A percentile compares a stretch with the other conserved stretches of the same genome.
These are phyloP conservation scores for Panzeria rudis DNA, from an alignment of 2,888 invertebrate species.

Conservation along the genomic window DNA sequence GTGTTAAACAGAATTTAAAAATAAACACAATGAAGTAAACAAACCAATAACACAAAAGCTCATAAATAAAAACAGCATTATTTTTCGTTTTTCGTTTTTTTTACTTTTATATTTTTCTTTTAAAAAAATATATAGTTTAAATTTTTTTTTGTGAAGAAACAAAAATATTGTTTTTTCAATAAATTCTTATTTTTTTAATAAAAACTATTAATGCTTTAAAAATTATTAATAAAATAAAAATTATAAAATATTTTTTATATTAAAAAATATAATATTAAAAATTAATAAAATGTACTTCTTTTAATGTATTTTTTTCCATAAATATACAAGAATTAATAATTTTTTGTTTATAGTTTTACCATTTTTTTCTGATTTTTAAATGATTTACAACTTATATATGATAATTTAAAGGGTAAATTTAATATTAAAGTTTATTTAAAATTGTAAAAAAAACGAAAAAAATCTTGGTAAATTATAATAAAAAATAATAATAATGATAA, in stretches of 20 bases:
- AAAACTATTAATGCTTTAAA: slow-evolving; percentile 69
- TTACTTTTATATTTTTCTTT: slow-evolving; percentile 70
- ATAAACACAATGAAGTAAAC: slow-evolving; percentile 49
- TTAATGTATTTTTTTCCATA: slow-evolving; percentile 55
- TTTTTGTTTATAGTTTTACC: slow-evolving; percentile 47
- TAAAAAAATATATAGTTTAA: slow-evolving; percentile 69
- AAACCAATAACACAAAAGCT: slow-evolving; percentile 69
- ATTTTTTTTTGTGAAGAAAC: slow-evolving; percentile 65
- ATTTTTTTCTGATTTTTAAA: slow-evolving; percentile 62
- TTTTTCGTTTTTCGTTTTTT: slow-evolving; percentile 73
- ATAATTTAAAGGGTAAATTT: slow-evolving; percentile 63
- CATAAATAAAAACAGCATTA: slow-evolving; percentile 74
- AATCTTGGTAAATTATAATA: slow-evolving; percentile 41
- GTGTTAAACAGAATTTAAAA: slow-evolving; percentile 8
- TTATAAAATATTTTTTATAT: slow-evolving; percentile 72
- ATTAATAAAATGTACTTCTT: slow-evolving; percentile 62
- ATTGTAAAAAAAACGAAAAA: slow-evolving; percentile 74
- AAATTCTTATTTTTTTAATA: slow-evolving; percentile 67
- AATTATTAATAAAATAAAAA: slow-evolving; percentile 68
- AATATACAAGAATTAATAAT: slow-evolving; percentile 69
- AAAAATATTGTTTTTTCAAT: slow-evolving; percentile 64
- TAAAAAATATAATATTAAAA: slow-evolving; percentile 70
- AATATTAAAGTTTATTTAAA: slow-evolving; percentile 75
- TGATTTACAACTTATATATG: slow-evolving; percentile 77
- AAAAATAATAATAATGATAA: slow-evolving; percentile 62